Base-by-base conservation (phyloP, 2,113 vertebrate species). In the Callipepla californica region DNA sequence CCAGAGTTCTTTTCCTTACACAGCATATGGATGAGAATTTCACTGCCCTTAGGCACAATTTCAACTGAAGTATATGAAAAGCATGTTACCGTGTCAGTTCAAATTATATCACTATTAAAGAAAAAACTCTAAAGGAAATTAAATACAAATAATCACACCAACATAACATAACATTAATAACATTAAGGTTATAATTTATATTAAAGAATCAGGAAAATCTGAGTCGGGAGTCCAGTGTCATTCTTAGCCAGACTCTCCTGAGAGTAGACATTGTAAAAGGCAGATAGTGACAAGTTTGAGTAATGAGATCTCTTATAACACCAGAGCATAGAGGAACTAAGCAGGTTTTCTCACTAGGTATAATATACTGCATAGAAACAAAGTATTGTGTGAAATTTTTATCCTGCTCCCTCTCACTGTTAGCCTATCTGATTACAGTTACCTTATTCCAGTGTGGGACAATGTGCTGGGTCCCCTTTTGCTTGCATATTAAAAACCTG, bases 41-140 rank as follows among this genome's bases (percentile, higher is more conserved):
- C 92, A 86, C 80, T 58, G 38, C 94, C 91, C 94, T 85, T 36
- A 90, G 96, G 97, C 93, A 81, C 81, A 85, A 82, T 96, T 96
- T 96, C 95, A 96, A 87, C 94, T 80, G 74, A 92, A 90, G 65
- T 95, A 93, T 97, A 95, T 97, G 96, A 95, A 94, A 96, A 95
- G 89, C 17, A 53, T 93, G 91, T 96, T 97, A 95, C 83, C 67
- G 18, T 95, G 97, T 97, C 95, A 92, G 88, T 95, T 96, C 93
- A 94, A 93, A 96, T 97, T 96, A 95, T 95, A 95, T 96, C 93
- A 79, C 85, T 73, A 23, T 94, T 95, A 70, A 84, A 95, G 85
- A 80, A 94, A 96, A 93, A 73, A 67, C 65, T 40, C 55, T 1
- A 73, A 96, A 96, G 95, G 96, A 96, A 97, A 94, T 93, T 68